Evolutionary conservation across 2,797 vertebrate species (phyloP), one percentile per base, ranked within the genome.

Genomic region (Gallinago nigripennis): DNA sequence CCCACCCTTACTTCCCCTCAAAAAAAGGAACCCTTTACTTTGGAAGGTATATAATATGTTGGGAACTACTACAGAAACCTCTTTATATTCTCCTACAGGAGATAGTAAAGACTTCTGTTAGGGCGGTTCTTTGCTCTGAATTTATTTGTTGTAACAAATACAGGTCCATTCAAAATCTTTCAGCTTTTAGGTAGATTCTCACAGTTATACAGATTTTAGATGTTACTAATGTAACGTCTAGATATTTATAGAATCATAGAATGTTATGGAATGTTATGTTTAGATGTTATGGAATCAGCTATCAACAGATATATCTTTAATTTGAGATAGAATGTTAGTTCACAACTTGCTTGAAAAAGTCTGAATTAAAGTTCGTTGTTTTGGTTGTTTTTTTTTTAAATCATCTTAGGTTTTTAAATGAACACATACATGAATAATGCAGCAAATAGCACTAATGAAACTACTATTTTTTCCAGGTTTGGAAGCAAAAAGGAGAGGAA

Each of bases 401-500:
- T 37, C 0, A 63, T 48, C 10, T 51, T 73, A 50, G 12, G 3
- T 7, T 72, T 93, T 91, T 51, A 25, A 61, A 58, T 65, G 7
- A 37, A 56, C 45, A 16, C 46, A 7, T 73, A 25, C 21, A 14
- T 78, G 53, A 53, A 14, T 48, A 85, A 31, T 64, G 20, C 63
- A 76, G 43, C 11, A 86, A 76, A 63, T 33, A 81, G 5, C n/a
- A 53, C 54, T 3, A 56, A 51, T 93, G 54, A 95, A 70, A 53
- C 13, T 71, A 16, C 25, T 64, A 2, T 33, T 51, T 23, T 9
- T 53, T 53, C 51, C 94, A 99, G 99, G 99, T 99, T 95, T 99
- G 99, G 99, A 99, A 99, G 96, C 99, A 99, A 96, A 99, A 99
- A 97, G 99, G 99, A 91, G 99, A 99, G 88, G 99, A 99, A 94